Evolutionary conservation across 2,113 vertebrate genomes (phyloP).

Genomic region (Colossoma macropomum): DNA sequence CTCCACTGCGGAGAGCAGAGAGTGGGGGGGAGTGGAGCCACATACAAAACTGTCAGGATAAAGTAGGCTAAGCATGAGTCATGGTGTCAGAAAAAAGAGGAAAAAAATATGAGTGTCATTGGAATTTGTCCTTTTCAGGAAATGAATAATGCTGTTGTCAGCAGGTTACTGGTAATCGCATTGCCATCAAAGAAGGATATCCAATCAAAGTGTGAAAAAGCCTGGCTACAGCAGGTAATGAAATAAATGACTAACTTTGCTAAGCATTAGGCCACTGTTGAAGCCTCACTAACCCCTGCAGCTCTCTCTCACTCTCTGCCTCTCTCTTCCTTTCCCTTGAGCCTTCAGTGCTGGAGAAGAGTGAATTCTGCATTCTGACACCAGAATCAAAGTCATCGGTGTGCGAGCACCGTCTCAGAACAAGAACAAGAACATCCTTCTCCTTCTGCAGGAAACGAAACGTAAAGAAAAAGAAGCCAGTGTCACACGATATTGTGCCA

Average conservation of each 20-base stretch:
- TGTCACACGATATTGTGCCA: neutral
- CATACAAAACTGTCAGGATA: conserved; percentile 39
- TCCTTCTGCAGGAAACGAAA: neutral
- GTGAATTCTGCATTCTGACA: conserved; percentile 40
- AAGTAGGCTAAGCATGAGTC: conserved; percentile 48
- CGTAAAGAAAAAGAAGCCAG: conserved; percentile 6
- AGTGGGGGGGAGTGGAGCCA: conserved; percentile 17
- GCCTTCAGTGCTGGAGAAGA: conserved; percentile 7
- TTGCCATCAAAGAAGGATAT: conserved; percentile 23
- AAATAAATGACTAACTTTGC: conserved; percentile 33
- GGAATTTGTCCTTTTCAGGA: conserved; percentile 49
- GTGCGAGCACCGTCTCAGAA: neutral
- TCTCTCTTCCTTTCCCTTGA: neutral
- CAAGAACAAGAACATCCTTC: neutral
- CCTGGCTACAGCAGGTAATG: conserved; percentile 23
- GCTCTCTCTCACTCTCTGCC: conserved; percentile 8
- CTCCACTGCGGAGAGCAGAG: neutral
- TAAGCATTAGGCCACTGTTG: neutral
- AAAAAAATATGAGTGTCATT: conserved; percentile 34
- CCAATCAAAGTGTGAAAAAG: conserved; percentile 22
- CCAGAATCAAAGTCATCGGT: conserved; percentile 18
- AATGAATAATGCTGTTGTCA: conserved; percentile 36
- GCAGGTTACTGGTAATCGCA: conserved; percentile 39
- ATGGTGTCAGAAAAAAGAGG: conserved; percentile 30
- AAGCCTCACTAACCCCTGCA: neutral